Base-by-base conservation (phyloP, 2,113 vertebrate genomes). In the Cavia porcellus region DNA sequence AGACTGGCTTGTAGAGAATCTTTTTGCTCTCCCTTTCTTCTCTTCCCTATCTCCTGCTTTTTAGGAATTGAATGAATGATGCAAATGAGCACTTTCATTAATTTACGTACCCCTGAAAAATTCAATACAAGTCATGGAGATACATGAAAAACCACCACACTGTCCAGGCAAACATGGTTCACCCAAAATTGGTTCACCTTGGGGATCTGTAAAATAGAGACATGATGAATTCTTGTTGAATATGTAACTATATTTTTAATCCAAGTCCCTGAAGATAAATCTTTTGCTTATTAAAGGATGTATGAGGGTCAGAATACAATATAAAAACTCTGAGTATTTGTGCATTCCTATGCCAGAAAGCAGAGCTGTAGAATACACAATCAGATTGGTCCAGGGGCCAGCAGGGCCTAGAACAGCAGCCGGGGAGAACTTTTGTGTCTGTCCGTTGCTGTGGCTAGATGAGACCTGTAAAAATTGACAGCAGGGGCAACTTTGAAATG, bases 181-280 rank as follows among this genome's bases (percentile, higher is more conserved):
- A 52, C 92, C 10, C 45, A 47, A 30, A 84, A 24, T 32, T 13
- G 1, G 3, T 47, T 93, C 42, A 45, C 20, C 22, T 50, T 47
- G 22, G 52, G 17, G 38, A 14, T 89, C 45, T 32, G 35, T 35
- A 84, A 89, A 86, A 57, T 8, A 88, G 13, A 95, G 30, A 80
- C 55, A 75, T 25, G 66, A 20, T 42, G 84, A 11, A 52, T 50
- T 84, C 25, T 85, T 82, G 2, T 25, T 93, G n/a, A 80, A 45
- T 97, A 72, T 91, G 89, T 72, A 87, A 75, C 14, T 55, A 80
- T 79, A 85, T 90, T 70, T 35, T 17, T 95, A 62, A 62, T 35
- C 12, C 5, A 84, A 95, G 47, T 70, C 47, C n/a, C 38, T 87
- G 17, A 84, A 28, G 32, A 95, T 84, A 87, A 77, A 74, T 61